These are phyloP conservation scores for Myotis findleyi DNA, from an alignment of 2,797 vertebrate species.

Conservation along the genomic window DNA sequence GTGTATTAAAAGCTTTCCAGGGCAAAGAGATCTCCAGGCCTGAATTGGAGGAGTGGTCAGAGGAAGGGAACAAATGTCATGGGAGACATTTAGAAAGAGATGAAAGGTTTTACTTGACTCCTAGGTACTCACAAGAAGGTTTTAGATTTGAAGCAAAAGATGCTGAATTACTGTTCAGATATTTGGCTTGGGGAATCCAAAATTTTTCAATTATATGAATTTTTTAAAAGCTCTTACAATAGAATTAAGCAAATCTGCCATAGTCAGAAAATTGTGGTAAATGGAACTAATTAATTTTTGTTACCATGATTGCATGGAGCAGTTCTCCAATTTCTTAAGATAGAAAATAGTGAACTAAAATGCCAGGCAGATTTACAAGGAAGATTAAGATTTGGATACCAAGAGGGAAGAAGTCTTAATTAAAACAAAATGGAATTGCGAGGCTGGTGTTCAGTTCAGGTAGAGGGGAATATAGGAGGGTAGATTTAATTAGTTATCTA, in stretches of 20 bases:
- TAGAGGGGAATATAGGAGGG: constrained; percentile 12
- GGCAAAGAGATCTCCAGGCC: background rate
- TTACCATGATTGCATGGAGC: background rate
- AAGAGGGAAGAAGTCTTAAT: constrained; percentile 69
- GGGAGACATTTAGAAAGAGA: constrained; percentile 15
- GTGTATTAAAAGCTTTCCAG: background rate
- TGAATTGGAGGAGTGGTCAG: background rate
- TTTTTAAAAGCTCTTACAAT: constrained; percentile 18
- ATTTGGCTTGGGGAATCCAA: background rate
- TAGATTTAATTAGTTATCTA: constrained; percentile 81
- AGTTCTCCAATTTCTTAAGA: constrained; percentile 48
- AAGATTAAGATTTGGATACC: constrained; percentile 67
- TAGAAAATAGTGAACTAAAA: constrained; percentile 56
- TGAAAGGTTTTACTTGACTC: background rate
- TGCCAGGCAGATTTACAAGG: constrained; percentile 57
- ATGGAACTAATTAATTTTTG: constrained; percentile 47
- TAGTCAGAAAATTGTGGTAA: constrained; percentile 32
- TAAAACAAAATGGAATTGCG: constrained; percentile 71
- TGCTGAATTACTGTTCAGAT: background rate
- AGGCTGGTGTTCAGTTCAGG: constrained; percentile 20
- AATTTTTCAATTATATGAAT: background rate
- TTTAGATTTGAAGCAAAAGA: constrained; percentile 47
- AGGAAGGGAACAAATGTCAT: background rate
- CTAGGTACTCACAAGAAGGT: constrained; percentile 4
- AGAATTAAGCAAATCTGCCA: constrained; percentile 47